Evolutionary conservation across 2,113 vertebrate species (phyloP).

Genomic region (Malurus cyaneus): DNA sequence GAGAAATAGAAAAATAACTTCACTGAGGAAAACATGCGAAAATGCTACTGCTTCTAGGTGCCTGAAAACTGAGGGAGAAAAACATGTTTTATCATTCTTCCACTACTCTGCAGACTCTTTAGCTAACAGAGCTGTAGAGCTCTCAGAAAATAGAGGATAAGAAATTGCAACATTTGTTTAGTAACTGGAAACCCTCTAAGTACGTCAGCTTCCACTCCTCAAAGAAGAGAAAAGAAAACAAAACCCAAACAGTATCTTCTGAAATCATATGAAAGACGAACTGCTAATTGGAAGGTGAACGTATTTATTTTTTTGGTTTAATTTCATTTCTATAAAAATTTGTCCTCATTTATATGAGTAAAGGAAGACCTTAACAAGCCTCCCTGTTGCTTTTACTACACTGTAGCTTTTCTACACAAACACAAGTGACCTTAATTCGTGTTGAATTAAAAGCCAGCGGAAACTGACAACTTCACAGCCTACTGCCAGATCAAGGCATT

Average conservation of each 20-base stretch:
- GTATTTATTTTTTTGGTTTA: not conserved
- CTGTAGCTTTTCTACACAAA: not conserved
- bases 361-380: not conserved
- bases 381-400: not conserved
- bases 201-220: not conserved
- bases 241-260: not conserved
- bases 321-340: not conserved
- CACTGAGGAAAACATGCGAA: not conserved
- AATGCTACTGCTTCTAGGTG: not conserved
- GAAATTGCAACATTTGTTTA: not conserved
- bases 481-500: not conserved
- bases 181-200: not conserved
- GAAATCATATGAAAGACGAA: not conserved
- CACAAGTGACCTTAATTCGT: not conserved
- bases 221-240: not conserved
- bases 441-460: not conserved
- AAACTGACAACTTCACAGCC: not conserved
- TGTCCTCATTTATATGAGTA: not conserved
- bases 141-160: not conserved
- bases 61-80: not conserved
- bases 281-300: not conserved
- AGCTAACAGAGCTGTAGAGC: not conserved
- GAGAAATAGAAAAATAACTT: not conserved
- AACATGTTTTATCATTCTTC: not conserved
- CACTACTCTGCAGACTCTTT: not conserved